Evolutionary conservation across 1,140 invertebrate species (phyloP).

Genomic region (Papilio xuthus): DNA sequence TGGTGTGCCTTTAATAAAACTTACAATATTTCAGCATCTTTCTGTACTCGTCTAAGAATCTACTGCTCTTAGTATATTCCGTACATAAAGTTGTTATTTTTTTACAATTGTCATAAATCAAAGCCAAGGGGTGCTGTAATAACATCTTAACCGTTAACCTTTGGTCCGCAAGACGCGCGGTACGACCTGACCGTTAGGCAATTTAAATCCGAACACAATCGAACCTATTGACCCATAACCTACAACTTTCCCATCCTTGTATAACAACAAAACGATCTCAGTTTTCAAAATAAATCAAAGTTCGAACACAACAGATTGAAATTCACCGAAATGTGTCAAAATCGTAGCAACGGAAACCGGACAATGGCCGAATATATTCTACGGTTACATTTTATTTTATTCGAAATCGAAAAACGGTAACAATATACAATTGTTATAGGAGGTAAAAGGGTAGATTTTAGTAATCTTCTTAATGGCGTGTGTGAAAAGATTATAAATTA

Average conservation of each 20-base stretch:
- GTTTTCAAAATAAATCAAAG: conserved; percentile 75
- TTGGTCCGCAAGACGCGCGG: conserved; percentile 63
- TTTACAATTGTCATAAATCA: background rate
- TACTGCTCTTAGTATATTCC: too few relatives aligned
- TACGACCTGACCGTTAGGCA: conserved; percentile 71
- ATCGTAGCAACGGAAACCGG: conserved; percentile 61
- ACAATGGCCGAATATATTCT: conserved; percentile 61
- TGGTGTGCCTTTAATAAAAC: too few relatives aligned
- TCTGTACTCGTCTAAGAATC: too few relatives aligned
- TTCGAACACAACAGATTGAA: conserved; percentile 69
- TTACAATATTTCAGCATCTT: too few relatives aligned
- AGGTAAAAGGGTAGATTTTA: conserved; percentile 78
- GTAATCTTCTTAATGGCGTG: conserved; percentile 81
- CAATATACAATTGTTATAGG: conserved; percentile 77
- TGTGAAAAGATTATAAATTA: conserved; percentile 82
- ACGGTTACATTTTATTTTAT: conserved; percentile 70
- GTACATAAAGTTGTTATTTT: background rate
- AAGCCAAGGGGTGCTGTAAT: background rate
- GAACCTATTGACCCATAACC: conserved; percentile 71
- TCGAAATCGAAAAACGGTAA: conserved; percentile 67
- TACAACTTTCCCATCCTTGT: conserved; percentile 67
- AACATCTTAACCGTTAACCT: conserved; percentile 64
- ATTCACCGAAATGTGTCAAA: conserved; percentile 73
- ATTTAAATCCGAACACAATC: conserved; percentile 63
- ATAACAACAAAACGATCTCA: conserved; percentile 50